Percentiles rank a stretch among this genome's conserved stretches.
Conservation (phyloP, 2,797 vertebrate species). For the Eidolon dupreanum region DNA sequence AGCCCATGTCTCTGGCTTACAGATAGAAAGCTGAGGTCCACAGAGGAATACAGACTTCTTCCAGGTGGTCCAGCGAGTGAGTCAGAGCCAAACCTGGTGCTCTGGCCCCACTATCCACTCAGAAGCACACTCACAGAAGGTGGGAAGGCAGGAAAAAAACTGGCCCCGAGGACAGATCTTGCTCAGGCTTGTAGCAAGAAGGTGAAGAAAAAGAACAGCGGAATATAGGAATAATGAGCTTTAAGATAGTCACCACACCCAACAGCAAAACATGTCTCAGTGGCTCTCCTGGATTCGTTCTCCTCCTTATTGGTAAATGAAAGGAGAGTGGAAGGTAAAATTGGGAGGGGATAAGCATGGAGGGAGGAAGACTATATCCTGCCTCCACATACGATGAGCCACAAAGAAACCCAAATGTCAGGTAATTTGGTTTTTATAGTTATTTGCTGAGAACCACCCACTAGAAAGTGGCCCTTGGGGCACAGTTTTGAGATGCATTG, state of each 20-base stretch:
- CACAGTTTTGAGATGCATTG: not conserved
- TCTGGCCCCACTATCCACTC: not conserved
- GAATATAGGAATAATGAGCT: not conserved
- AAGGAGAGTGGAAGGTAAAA: not conserved
- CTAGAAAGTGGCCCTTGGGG: not conserved
- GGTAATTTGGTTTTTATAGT: not conserved
- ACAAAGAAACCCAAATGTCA: not conserved
- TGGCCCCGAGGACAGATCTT: too few relatives aligned
- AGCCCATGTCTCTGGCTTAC: not conserved
- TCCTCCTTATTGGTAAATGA: not conserved
- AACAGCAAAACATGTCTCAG: not conserved
- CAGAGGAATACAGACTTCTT: not conserved
- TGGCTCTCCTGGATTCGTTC: not conserved
- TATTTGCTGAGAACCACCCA: not conserved
- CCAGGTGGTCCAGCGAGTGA: not conserved
- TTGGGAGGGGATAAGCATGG: not conserved
- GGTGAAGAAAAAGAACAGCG: not conserved
- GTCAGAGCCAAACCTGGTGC: not conserved
- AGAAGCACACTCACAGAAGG: not conserved
- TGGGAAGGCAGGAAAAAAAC: not conserved
- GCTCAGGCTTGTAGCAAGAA: not conserved
- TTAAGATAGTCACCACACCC: not conserved
- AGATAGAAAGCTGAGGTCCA: not conserved
- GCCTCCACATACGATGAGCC: not conserved
- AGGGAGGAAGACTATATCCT: too few relatives aligned